These are phyloP conservation scores for Anas acuta DNA, from an alignment of 2,797 vertebrate species.

Conservation along the genomic window DNA sequence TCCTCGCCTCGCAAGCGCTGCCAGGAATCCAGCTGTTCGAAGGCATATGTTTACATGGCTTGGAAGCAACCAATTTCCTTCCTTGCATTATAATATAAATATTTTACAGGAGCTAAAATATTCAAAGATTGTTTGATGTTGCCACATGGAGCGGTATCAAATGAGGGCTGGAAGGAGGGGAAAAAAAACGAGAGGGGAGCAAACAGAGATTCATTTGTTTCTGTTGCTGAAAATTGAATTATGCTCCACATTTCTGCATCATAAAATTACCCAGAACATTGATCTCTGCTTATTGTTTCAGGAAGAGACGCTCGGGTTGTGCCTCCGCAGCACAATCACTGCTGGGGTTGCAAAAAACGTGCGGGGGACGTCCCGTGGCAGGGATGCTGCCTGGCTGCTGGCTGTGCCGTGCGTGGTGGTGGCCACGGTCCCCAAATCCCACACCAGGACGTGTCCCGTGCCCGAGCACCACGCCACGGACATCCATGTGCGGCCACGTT, in stretches of 20 bases:
- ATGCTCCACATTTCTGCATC: neutral
- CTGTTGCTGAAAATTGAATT: neutral
- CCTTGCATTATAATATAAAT: neutral
- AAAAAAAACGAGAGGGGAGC: neutral
- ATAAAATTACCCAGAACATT: neutral
- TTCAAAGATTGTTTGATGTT: neutral
- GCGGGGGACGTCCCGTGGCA: neutral
- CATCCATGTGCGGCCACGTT: accelerated
- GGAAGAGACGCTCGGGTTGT: neutral
- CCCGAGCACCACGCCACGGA: accelerated
- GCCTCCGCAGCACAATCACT: neutral
- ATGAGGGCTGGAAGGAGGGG: constrained; percentile 13
- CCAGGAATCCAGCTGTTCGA: constrained; percentile 36
- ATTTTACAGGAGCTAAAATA: constrained; percentile 40
- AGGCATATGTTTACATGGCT: constrained; percentile 26
- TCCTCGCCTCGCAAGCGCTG: neutral
- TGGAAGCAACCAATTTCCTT: constrained; percentile 35
- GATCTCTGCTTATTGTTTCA: neutral
- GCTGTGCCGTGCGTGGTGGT: neutral
- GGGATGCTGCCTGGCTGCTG: neutral
- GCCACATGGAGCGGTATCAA: constrained; percentile 20
- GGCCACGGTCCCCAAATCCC: neutral
- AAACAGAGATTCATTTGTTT: neutral
- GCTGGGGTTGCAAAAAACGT: too few relatives aligned
- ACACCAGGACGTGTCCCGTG: neutral